phyloP scores from a whole-genome alignment of 2,888 invertebrate species.

The Brachyptera putata region DNA sequence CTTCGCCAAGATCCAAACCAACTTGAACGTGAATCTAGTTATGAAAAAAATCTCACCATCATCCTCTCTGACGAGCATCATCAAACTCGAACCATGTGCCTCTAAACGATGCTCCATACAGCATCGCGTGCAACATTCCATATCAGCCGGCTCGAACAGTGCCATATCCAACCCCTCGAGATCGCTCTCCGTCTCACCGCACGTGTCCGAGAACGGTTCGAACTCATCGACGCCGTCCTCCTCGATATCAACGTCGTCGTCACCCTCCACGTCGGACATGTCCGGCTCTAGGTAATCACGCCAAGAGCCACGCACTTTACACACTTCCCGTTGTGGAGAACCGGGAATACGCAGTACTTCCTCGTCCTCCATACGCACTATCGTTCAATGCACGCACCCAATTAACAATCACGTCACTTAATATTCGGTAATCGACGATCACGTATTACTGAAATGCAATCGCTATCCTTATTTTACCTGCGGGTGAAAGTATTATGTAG shows the following conservation, averaged over 20 bases:
- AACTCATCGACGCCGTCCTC: slow-evolving; percentile 54
- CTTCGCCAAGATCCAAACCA: too few species aligned
- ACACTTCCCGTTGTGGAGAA: background rate
- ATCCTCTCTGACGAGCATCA: slow-evolving; percentile 16
- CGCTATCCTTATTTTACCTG: too few species aligned
- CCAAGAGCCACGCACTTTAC: slow-evolving; percentile 41
- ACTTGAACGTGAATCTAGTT: too few species aligned
- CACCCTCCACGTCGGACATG: slow-evolving; percentile 34
- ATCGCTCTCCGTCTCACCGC: slow-evolving; percentile 44
- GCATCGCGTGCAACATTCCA: slow-evolving; percentile 20
- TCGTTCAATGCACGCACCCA: background rate
- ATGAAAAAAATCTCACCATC: background rate
- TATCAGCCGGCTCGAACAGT: slow-evolving; percentile 57
- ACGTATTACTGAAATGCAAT: too few species aligned
- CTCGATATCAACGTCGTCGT: slow-evolving; percentile 32
- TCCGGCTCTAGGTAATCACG: slow-evolving; percentile 43
- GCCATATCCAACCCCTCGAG: slow-evolving; percentile 65
- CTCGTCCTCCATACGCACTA: background rate
- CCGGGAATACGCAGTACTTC: background rate
- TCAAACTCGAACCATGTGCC: slow-evolving; percentile 27
- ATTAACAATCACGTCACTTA: background rate
- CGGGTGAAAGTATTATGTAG: too few species aligned
- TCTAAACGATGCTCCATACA: slow-evolving; percentile 15
- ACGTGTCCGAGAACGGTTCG: slow-evolving; percentile 52
- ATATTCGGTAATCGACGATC: too few species aligned